These are phyloP conservation scores for Pelecanoides urinatrix DNA, from an alignment of 2,113 vertebrate genomes.

Conservation along the genomic window DNA sequence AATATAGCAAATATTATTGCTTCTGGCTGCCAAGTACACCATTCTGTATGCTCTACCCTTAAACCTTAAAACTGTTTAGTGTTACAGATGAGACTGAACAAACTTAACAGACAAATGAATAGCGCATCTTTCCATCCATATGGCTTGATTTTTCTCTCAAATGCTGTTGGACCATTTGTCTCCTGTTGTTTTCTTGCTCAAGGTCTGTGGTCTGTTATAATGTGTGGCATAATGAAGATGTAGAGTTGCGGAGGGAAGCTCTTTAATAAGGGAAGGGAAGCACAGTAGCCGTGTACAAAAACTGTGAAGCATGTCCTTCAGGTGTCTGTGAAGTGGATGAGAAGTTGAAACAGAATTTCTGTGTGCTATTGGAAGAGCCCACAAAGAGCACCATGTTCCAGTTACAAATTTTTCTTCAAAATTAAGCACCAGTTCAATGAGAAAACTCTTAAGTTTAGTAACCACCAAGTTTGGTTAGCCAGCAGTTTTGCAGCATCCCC, in stretches of 20 bases:
- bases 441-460: not conserved
- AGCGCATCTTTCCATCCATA: rapidly evolving
- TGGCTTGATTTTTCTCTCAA: not conserved
- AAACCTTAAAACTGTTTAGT: not conserved
- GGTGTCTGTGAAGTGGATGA: not conserved
- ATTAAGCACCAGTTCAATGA: not conserved
- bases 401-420: not conserved
- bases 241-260: not conserved
- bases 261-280: not conserved
- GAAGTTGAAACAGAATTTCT: not conserved
- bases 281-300: not conserved
- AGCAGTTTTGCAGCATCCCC: not conserved
- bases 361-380: not conserved
- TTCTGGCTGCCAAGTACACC: not conserved
- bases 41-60: not conserved
- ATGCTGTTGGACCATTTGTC: not conserved
- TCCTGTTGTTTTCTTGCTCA: not conserved
- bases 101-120: not conserved
- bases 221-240: not conserved
- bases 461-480: rapidly evolving
- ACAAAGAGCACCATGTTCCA: not conserved
- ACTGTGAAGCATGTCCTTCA: not conserved
- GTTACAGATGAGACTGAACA: not conserved
- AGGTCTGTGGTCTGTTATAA: not conserved
- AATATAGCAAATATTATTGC: not conserved